These are phyloP conservation scores for Reticulitermes lucifugus DNA, from an alignment of 2,888 invertebrate genomes.

Conservation along the genomic window DNA sequence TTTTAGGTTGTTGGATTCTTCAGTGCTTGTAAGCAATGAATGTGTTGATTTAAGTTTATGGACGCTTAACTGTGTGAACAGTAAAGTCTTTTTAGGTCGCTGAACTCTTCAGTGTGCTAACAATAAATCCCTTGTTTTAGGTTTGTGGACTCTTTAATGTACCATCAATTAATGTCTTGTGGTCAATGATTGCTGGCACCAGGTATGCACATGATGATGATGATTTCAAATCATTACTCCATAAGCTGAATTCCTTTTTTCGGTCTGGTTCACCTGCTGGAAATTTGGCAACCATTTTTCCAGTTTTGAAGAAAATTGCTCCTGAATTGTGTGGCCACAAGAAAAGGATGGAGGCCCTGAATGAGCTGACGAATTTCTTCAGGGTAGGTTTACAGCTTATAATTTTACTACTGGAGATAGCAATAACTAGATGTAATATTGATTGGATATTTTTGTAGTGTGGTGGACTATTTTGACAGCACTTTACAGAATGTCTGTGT, in stretches of 20 bases:
- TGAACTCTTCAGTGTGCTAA: too few species aligned
- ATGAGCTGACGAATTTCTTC: conserved; percentile 14
- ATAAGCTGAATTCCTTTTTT: conserved; percentile 9
- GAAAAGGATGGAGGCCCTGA: neutral
- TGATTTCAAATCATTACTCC: conserved; percentile 49
- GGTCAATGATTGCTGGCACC: conserved; percentile 55
- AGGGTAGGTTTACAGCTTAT: neutral
- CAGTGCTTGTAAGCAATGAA: too few species aligned
- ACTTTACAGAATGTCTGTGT: too few species aligned
- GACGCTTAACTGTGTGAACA: too few species aligned
- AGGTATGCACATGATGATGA: conserved; percentile 51
- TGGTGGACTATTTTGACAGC: too few species aligned
- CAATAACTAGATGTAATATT: too few species aligned
- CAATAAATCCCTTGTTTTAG: conserved; percentile 27
- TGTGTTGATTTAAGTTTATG: too few species aligned
- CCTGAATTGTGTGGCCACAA: neutral
- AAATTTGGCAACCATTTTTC: neutral
- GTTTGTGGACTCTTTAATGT: conserved; percentile 51
- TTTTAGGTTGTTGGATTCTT: too few species aligned
- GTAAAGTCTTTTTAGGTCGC: too few species aligned
- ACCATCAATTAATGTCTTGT: conserved; percentile 55
- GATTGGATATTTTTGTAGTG: too few species aligned
- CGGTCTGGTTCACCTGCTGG: conserved; percentile 22
- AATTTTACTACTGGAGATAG: too few species aligned
- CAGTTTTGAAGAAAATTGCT: conserved; percentile 17